A percentile compares a stretch with the other conserved stretches of the same genome.
These are phyloP conservation scores for Kryptolebias marmoratus DNA, from an alignment of 2,113 vertebrate genomes.

Conservation along the genomic window DNA sequence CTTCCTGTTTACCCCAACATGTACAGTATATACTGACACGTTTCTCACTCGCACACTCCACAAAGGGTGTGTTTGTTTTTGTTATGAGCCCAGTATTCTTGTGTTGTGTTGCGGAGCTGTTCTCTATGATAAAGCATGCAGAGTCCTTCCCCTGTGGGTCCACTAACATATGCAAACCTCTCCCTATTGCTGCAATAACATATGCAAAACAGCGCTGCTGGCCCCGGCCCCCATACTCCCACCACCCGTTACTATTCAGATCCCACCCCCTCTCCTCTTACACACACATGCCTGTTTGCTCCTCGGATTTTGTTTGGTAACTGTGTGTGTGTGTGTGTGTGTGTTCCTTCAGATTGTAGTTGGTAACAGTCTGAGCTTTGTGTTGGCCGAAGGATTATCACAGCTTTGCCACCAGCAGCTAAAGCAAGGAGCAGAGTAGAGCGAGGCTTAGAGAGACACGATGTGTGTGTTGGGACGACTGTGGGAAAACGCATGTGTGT, in stretches of 20 bases:
- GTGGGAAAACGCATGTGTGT: constrained; percentile 62
- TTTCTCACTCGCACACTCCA: constrained; percentile 33
- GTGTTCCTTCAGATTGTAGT: constrained; percentile 74
- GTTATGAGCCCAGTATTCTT: constrained; percentile 55
- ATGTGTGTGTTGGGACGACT: constrained; percentile 67
- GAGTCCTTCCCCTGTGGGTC: constrained; percentile 63
- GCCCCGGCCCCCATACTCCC: constrained; percentile 46
- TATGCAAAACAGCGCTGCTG: constrained; percentile 73
- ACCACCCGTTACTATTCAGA: constrained; percentile 51
- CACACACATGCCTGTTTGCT: constrained; percentile 60
- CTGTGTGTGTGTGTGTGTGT: constrained; percentile 60
- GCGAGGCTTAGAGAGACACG: constrained; percentile 65
- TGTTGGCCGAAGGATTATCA: constrained; percentile 80
- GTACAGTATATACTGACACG: constrained; percentile 35
- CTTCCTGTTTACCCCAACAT: constrained; percentile 41
- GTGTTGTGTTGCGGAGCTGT: constrained; percentile 61
- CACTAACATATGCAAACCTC: constrained; percentile 77
- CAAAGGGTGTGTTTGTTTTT: constrained; percentile 60
- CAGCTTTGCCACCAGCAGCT: constrained; percentile 78
- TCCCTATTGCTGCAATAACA: constrained; percentile 70
- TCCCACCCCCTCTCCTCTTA: constrained; percentile 27
- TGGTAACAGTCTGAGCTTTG: constrained; percentile 76
- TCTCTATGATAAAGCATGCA: constrained; percentile 73
- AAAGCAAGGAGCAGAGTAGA: constrained; percentile 74
- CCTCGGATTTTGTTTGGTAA: constrained; percentile 65